These are phyloP conservation scores for Panurus biarmicus DNA, from an alignment of 2,113 vertebrate genomes.

Conservation along the genomic window DNA sequence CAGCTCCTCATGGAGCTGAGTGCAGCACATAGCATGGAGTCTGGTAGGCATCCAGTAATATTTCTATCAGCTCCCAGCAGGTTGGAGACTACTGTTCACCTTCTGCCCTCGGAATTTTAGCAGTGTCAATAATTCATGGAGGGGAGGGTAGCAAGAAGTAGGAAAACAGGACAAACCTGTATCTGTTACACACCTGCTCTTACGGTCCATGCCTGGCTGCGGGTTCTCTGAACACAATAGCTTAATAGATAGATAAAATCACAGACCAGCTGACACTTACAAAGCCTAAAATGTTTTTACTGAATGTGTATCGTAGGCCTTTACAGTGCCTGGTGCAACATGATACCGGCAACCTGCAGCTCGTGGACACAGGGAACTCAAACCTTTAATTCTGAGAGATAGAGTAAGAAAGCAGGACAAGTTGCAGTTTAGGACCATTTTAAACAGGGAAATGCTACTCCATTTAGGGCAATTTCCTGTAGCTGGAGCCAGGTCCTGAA, in stretches of 20 bases:
- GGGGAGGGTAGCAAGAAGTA: background rate
- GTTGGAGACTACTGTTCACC: background rate
- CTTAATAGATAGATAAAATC: conserved; percentile 13
- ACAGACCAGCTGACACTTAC: background rate
- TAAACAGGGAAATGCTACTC: background rate
- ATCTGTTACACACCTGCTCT: background rate
- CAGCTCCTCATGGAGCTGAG: background rate
- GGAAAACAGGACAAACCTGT: conserved; percentile 55
- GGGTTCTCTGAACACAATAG: background rate
- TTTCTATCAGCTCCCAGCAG: background rate
- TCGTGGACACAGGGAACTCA: background rate
- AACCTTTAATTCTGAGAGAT: background rate
- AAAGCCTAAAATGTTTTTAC: background rate
- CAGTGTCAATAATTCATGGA: background rate
- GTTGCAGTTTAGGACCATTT: background rate
- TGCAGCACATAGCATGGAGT: background rate
- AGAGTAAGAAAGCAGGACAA: background rate
- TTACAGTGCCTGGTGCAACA: background rate
- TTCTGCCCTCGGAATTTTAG: background rate
- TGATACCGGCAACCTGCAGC: background rate
- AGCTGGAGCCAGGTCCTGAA: background rate
- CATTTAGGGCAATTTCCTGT: background rate
- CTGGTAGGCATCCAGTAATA: background rate
- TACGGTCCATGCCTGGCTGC: background rate
- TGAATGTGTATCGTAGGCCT: background rate